phyloP scores from a whole-genome alignment of 2,113 vertebrate species.

The Neodontobutis hainanensis region DNA sequence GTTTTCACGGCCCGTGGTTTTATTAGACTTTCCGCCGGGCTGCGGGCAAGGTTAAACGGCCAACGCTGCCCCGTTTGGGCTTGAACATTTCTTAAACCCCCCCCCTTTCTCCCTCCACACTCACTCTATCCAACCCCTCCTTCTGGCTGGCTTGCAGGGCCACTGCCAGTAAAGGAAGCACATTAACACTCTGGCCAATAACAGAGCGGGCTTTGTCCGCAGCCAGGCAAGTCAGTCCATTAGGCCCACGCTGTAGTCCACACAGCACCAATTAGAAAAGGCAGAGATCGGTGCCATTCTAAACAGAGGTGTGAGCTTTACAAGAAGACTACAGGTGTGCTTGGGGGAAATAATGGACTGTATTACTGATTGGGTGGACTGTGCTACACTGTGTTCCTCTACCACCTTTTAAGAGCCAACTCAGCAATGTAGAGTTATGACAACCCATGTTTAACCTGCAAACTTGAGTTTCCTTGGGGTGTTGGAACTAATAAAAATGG shows the following conservation, averaged over 20 bases:
- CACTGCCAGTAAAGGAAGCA: conserved; percentile 78
- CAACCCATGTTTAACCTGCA: conserved; percentile 69
- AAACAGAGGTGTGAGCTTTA: conserved; percentile 75
- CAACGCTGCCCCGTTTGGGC: conserved; percentile 61
- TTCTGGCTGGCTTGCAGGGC: conserved; percentile 59
- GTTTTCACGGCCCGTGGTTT: conserved; percentile 74
- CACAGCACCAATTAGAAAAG: conserved; percentile 67
- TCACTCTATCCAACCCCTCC: conserved; percentile 37
- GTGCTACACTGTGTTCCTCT: conserved; percentile 50
- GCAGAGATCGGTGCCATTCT: conserved; percentile 61
- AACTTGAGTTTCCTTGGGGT: conserved; percentile 46
- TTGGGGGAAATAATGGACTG: conserved; percentile 63
- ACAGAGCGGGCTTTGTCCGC: conserved; percentile 75
- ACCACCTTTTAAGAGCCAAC: conserved; percentile 58
- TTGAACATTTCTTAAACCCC: conserved; percentile 45
- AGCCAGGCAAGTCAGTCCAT: conserved; percentile 58
- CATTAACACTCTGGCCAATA: conserved; percentile 73
- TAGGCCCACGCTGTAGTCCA: conserved; percentile 57
- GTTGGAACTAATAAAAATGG: conserved; percentile 28
- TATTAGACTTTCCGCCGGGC: conserved; percentile 73
- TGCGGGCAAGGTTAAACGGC: conserved; percentile 72
- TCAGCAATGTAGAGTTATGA: conserved; percentile 53
- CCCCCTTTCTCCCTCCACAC: conserved; percentile 26
- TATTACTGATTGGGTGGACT: conserved; percentile 64
- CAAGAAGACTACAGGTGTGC: conserved; percentile 70